These are phyloP conservation scores for Vanacampus margaritifer DNA, from an alignment of 2,113 vertebrate genomes.

Conservation along the genomic window DNA sequence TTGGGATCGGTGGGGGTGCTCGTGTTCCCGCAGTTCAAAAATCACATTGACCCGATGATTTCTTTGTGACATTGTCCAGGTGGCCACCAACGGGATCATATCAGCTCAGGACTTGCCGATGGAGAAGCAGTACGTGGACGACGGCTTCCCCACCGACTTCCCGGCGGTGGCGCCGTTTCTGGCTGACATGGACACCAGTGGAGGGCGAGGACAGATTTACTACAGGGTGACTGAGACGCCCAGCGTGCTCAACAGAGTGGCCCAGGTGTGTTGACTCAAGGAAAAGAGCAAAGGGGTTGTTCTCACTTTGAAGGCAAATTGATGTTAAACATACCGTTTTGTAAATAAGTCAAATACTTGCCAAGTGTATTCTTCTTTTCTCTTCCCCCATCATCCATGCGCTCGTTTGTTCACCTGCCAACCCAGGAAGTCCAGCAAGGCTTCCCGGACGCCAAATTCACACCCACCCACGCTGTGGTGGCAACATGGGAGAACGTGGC, in stretches of 20 bases:
- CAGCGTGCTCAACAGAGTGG: constrained; percentile 67
- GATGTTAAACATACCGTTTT: background rate
- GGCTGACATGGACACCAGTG: constrained; percentile 89
- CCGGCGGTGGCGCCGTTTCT: constrained; percentile 91
- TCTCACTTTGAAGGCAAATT: background rate
- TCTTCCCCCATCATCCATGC: constrained; percentile 3
- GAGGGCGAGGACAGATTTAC: constrained; percentile 79
- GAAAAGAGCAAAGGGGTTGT: background rate
- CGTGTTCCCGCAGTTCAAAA: background rate
- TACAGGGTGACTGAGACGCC: constrained; percentile 83
- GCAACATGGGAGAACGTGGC: constrained; percentile 91
- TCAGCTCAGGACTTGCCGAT: constrained; percentile 91
- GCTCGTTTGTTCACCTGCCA: constrained; percentile 41
- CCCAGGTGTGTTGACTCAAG: constrained; percentile 44
- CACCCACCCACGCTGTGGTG: constrained; percentile 78
- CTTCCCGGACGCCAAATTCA: constrained; percentile 77
- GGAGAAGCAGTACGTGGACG: constrained; percentile 97
- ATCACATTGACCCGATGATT: background rate
- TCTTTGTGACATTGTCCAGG: constrained; percentile 64
- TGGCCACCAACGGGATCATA: constrained; percentile 96
- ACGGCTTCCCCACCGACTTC: constrained; percentile 93
- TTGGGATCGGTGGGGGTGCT: background rate
- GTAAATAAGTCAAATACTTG: background rate
- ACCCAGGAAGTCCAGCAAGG: constrained; percentile 74
- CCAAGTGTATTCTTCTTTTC: background rate